phyloP scores from a whole-genome alignment of 1,140 invertebrate genomes.

The Cotesia chilonis region DNA sequence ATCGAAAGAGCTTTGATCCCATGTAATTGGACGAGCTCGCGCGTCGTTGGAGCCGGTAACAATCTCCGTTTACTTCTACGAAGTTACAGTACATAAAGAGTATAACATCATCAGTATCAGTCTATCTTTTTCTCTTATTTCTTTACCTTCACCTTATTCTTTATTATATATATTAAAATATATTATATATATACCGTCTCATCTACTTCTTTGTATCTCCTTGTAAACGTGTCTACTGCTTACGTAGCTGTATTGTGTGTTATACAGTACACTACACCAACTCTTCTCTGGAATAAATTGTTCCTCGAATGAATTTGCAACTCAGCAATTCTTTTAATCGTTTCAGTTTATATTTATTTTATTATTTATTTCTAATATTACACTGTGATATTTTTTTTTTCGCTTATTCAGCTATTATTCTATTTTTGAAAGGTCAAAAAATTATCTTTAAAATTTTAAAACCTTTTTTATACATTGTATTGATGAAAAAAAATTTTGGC shows the following conservation, averaged over 20 bases:
- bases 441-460: no score
- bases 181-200: not conserved
- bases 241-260: slow-evolving; percentile 9
- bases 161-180: not conserved
- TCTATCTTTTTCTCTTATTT: slow-evolving; percentile 1
- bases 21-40: slow-evolving; percentile 32
- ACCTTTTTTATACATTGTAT: no score
- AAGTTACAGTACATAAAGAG: slow-evolving; percentile 16
- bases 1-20: slow-evolving; percentile 30
- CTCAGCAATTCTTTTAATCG: slow-evolving; percentile 26
- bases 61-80: slow-evolving; percentile 30
- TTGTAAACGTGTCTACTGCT: slow-evolving; percentile 2
- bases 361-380: not conserved
- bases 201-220: not conserved
- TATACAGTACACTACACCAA: not conserved
- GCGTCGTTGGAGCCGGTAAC: slow-evolving; percentile 12
- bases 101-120: not conserved
- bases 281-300: slow-evolving; percentile 21
- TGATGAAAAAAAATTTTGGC: no score
- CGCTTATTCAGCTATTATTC: not conserved
- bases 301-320: slow-evolving; percentile 24
- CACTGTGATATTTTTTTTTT: not conserved
- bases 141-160: not conserved
- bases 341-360: slow-evolving; percentile 10
- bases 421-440: no score